Conservation (phyloP, 2,888 invertebrate species). For the Drosophila sordidula region DNA sequence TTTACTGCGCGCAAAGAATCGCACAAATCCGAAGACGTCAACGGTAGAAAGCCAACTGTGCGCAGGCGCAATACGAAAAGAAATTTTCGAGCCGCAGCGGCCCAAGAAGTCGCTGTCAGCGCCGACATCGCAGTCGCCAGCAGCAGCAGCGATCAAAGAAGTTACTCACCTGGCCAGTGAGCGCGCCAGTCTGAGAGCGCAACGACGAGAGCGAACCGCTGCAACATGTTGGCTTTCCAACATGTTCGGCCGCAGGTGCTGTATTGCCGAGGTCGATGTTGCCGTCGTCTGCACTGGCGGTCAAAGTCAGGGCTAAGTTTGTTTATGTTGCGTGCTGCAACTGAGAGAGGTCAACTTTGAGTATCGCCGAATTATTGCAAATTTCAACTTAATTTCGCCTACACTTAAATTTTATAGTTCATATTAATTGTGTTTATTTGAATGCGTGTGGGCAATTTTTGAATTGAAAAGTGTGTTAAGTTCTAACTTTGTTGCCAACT, state of each 20-base stretch:
- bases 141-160: slow-evolving; percentile 55
- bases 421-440: neutral
- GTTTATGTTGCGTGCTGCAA: slow-evolving; percentile 55
- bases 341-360: slow-evolving; percentile 1
- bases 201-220: slow-evolving; percentile 1
- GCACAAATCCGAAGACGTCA: slow-evolving; percentile 85
- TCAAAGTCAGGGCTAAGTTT: slow-evolving; percentile 83
- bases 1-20: slow-evolving; percentile 68
- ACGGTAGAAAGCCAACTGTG: slow-evolving; percentile 86
- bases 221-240: slow-evolving; percentile 57
- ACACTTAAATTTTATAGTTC: neutral
- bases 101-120: slow-evolving; percentile 47
- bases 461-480: slow-evolving; percentile 5
- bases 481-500: slow-evolving; percentile 51
- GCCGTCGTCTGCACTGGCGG: slow-evolving; percentile 55
- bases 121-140: slow-evolving; percentile 23
- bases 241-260: slow-evolving; percentile 64
- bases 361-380: neutral
- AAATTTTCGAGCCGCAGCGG: slow-evolving; percentile 81
- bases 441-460: neutral
- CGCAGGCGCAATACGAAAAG: slow-evolving; percentile 84
- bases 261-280: slow-evolving; percentile 61
- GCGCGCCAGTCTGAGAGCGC: slow-evolving; percentile 21
- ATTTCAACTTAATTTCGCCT: neutral
- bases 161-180: slow-evolving; percentile 49